Base-by-base conservation (phyloP, 2,113 vertebrate genomes). In the Onychostruthus taczanowskii region DNA sequence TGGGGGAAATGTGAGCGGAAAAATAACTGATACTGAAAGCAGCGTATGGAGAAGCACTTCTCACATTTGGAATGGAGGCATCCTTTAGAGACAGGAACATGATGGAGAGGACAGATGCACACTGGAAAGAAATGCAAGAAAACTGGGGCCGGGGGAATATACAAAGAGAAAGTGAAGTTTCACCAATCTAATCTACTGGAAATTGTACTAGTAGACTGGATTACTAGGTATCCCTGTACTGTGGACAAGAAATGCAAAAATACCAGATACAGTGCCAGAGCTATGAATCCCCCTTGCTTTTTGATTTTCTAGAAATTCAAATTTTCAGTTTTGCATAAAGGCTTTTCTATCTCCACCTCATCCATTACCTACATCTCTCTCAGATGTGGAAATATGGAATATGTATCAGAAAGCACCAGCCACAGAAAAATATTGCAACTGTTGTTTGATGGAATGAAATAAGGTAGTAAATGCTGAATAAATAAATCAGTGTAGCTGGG, bases 291-390 rank as follows among this genome's bases (percentile, higher is more conserved):
- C 12, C 84, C 59, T 74, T 81, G 30, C 64, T 84, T 83, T 53
- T 27, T 39, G 39, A 41, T 93, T 62, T 85, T 74, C 35, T 79
- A 47, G 55, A 74, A 84, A 84, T 47, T 87, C 55, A 77, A 0
- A 39, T 59, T 87, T 89, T 74, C 14, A 35, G 22, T 69, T 92
- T 70, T 87, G 39, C 56, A 61, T 92, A 75, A 87, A 87, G 69
- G 33, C 27, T 93, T 94, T 81, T 87, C 39, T 47, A 5, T 68
- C 26, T 72, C 47, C 5, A 16, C 39, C 22, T 91, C 47, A 67
- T 80, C 61, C 23, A 16, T 63, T 87, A 39, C 19, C 14, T n/a
- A 84, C 13, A 14, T 70, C 61, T 84, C 27, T 83, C 44, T 90
- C 35, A 37, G n/a, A 50, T 92, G 15, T 15, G 21, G 15, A 89